Evolutionary conservation across 1,140 invertebrate genomes (phyloP).

Genomic region (Ips typographus): DNA sequence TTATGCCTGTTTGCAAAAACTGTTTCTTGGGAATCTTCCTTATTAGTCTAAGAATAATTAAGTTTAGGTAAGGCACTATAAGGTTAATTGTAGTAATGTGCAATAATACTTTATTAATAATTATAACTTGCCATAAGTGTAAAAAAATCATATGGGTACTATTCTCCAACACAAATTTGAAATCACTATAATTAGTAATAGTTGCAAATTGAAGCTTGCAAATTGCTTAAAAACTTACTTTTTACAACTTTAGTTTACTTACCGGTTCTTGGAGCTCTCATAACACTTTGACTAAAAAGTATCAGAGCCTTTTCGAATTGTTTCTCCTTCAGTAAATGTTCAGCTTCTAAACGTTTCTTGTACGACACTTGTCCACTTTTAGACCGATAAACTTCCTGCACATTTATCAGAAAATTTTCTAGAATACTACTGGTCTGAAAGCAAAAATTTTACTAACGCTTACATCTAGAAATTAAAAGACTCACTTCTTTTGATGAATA

Average conservation of each 20-base stretch:
- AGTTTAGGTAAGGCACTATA: too few relatives aligned
- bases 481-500: slow-evolving; percentile 57
- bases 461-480: slow-evolving; percentile 11
- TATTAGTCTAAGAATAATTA: too few relatives aligned
- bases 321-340: slow-evolving; percentile 52
- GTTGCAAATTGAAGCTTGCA: too few relatives aligned
- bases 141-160: too few relatives aligned
- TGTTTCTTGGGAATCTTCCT: too few relatives aligned
- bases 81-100: too few relatives aligned
- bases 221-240: too few relatives aligned
- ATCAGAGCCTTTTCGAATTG: slow-evolving; percentile 59
- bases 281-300: slow-evolving; percentile 62
- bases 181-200: too few relatives aligned
- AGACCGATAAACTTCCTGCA: slow-evolving; percentile 58
- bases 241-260: slow-evolving; percentile 1
- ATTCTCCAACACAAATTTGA: too few relatives aligned
- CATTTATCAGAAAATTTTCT: slow-evolving; percentile 56
- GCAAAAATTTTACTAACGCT: slow-evolving; percentile 20
- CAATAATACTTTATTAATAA: not conserved
- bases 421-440: slow-evolving; percentile 56
- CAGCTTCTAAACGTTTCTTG: slow-evolving; percentile 55
- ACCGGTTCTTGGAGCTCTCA: slow-evolving; percentile 62
- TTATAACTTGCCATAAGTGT: not conserved
- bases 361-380: slow-evolving; percentile 59
- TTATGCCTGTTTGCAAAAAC: too few relatives aligned